A percentile compares a stretch with the other conserved stretches of the same genome.
Evolutionary conservation across 2,888 invertebrate species (phyloP).

Genomic region (Lacanobia wlatinum): DNA sequence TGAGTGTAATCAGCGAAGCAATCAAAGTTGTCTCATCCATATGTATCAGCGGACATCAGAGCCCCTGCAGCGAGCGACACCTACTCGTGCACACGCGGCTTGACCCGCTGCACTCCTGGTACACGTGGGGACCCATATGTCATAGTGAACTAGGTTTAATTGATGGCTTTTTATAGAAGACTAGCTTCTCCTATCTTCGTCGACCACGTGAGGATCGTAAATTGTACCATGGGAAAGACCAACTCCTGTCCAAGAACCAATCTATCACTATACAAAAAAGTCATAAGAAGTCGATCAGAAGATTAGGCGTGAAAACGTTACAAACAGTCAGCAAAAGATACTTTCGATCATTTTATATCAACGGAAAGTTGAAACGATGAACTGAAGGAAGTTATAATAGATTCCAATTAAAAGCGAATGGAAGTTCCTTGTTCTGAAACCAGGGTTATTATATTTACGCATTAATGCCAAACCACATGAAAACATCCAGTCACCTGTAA

Average conservation of each 20-base stretch:
- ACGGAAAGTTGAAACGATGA: neutral
- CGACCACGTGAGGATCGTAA: no score
- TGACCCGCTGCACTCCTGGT: conserved; percentile 9
- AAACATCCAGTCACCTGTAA: neutral
- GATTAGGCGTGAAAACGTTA: neutral
- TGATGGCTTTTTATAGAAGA: neutral
- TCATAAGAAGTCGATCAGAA: neutral
- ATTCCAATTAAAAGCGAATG: no score
- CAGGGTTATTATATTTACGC: no score
- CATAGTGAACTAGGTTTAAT: neutral
- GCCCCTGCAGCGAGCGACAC: conserved; percentile 43
- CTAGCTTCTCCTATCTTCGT: no score
- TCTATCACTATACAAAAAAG: neutral
- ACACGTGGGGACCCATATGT: neutral
- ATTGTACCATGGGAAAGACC: no score
- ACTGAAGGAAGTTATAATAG: neutral
- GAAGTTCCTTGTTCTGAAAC: no score
- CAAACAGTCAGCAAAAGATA: neutral
- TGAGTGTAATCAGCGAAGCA: conserved; percentile 61
- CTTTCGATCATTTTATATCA: neutral
- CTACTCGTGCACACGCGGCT: conserved; percentile 16
- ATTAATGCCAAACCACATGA: no score
- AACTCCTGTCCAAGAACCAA: neutral
- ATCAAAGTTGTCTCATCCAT: conserved; percentile 74
- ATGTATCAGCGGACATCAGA: conserved; percentile 67